Conservation (phyloP, 2,113 vertebrate species). For the Desmodus rotundus region DNA sequence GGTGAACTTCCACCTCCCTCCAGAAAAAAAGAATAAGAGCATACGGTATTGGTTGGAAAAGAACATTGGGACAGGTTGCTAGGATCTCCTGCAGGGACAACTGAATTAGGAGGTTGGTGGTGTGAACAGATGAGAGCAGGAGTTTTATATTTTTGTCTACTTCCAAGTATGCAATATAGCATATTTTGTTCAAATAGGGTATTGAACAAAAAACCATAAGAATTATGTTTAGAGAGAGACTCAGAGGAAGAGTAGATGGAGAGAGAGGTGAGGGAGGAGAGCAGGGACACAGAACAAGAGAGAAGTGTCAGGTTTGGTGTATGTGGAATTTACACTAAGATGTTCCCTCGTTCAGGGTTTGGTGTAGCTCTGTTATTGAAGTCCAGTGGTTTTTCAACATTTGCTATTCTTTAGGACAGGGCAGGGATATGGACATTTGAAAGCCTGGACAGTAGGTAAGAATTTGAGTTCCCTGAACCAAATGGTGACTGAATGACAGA, state of each 20-base stretch:
- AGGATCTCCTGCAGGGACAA: conserved; percentile 7
- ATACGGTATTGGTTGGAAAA: conserved; percentile 7
- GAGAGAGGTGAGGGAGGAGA: not conserved
- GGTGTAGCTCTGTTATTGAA: not conserved
- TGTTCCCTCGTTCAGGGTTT: not conserved
- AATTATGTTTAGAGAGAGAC: not conserved
- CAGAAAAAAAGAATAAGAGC: conserved; percentile 24
- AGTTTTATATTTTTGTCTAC: not conserved
- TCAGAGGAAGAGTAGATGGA: not conserved
- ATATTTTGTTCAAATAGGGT: not conserved
- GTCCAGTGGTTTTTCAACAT: not conserved
- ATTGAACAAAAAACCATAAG: not conserved
- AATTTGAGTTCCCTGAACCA: not conserved
- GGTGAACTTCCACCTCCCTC: not conserved
- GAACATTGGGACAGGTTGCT: conserved; percentile 8
- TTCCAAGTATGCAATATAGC: not conserved
- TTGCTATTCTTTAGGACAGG: not conserved
- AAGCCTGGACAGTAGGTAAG: not conserved
- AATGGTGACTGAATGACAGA: conserved; percentile 10
- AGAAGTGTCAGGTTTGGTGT: not conserved
- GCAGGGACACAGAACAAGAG: not conserved
- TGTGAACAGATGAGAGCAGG: not conserved
- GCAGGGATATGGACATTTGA: not conserved
- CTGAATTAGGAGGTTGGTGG: not conserved
- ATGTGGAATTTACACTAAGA: conserved; percentile 16